These are phyloP conservation scores for Drosophila kohkoa DNA, from an alignment of 1,140 invertebrate genomes.

Conservation along the genomic window DNA sequence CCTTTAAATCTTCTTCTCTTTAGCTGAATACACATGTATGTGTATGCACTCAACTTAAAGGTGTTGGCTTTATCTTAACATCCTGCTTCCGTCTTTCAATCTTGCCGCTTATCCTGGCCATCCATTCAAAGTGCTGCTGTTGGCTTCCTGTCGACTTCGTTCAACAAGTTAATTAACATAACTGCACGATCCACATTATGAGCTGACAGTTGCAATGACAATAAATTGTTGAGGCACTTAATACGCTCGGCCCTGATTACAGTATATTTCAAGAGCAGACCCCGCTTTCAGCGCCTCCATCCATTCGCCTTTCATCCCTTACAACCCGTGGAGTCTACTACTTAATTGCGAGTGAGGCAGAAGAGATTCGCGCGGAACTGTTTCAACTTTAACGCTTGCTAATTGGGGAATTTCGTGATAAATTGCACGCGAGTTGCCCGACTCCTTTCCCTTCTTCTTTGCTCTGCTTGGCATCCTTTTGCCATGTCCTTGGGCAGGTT, in stretches of 20 bases:
- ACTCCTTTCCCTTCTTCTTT: not conserved
- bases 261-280: conserved; percentile 5
- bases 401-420: conserved; percentile 61
- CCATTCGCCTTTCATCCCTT: not conserved
- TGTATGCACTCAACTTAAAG: not conserved
- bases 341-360: conserved; percentile 38
- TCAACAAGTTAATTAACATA: conserved; percentile 39
- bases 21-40: not conserved
- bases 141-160: not conserved
- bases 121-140: not conserved
- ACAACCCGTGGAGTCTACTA: conserved; percentile 8
- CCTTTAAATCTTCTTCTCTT: not conserved
- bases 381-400: conserved; percentile 47
- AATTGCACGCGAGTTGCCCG: conserved; percentile 20
- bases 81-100: not conserved
- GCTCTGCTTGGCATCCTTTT: conserved; percentile 1
- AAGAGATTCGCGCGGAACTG: conserved; percentile 28
- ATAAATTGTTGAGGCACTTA: conserved; percentile 31
- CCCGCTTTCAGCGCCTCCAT: not conserved
- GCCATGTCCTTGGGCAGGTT: conserved; percentile 3
- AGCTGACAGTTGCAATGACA: conserved; percentile 32
- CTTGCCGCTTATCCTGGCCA: not conserved
- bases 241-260: conserved; percentile 33
- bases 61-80: conserved; percentile 1
- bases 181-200: conserved; percentile 37